Percentiles rank a stretch among this genome's conserved stretches.
phyloP scores from a whole-genome alignment of 1,140 invertebrate genomes.

The Psix sp. region DNA sequence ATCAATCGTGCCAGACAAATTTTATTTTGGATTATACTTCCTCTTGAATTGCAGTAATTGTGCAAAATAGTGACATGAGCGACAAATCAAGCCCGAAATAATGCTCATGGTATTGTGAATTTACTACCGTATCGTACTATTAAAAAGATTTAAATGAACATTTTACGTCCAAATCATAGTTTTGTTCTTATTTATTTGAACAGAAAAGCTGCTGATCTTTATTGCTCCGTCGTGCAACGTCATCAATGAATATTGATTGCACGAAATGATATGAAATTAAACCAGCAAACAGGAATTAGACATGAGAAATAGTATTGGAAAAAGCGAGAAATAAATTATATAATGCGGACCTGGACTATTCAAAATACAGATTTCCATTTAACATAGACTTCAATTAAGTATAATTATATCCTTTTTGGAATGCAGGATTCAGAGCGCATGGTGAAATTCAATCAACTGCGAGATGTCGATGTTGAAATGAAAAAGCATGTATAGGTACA shows the following conservation, averaged over 20 bases:
- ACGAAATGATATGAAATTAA: no score
- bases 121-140: conserved; percentile 6
- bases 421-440: conserved; percentile 23
- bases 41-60: conserved; percentile 42
- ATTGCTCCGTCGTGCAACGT: no score
- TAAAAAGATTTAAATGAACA: no score
- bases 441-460: conserved; percentile 56
- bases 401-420: conserved; percentile 50
- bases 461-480: conserved; percentile 56
- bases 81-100: conserved; percentile 33
- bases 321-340: neutral
- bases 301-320: no score
- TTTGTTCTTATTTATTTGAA: no score
- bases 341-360: neutral
- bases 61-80: conserved; percentile 10
- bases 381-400: conserved; percentile 41
- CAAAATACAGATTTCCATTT: conserved; percentile 21
- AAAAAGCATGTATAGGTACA: conserved; percentile 50
- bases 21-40: conserved; percentile 38
- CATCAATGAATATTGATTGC: no score
- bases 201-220: no score
- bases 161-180: no score
- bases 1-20: conserved; percentile 55
- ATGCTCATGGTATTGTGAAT: conserved; percentile 20
- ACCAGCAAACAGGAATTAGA: no score